These are phyloP conservation scores for Rhodinocichla rosea DNA, from an alignment of 2,113 vertebrate species.

Conservation along the genomic window DNA sequence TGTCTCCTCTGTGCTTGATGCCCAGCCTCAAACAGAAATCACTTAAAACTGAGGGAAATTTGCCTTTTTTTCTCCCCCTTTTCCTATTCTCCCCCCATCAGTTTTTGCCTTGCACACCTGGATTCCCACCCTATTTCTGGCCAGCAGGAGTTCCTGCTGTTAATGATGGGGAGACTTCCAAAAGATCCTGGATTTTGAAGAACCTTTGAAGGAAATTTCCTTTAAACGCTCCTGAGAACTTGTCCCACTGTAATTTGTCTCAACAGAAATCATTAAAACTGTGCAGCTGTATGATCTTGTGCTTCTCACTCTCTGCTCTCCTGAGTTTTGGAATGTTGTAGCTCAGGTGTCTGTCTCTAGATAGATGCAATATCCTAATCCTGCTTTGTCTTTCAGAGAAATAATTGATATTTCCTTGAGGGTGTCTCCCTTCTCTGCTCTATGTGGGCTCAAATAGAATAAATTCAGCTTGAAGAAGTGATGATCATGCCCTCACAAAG, in stretches of 20 bases:
- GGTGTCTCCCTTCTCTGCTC: background rate
- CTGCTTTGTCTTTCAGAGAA: background rate
- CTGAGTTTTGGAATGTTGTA: background rate
- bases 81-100: too few relatives aligned
- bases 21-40: background rate
- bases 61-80: fast-evolving
- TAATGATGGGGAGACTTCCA: background rate
- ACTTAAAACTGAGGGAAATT: background rate
- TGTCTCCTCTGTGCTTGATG: background rate
- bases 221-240: background rate
- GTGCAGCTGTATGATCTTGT: background rate
- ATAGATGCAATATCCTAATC: background rate
- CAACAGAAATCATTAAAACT: background rate
- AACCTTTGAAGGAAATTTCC: background rate
- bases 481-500: background rate
- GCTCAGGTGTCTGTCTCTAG: background rate
- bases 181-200: background rate
- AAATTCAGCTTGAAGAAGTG: background rate
- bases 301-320: background rate
- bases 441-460: background rate
- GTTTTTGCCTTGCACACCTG: fast-evolving
- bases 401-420: background rate
- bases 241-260: background rate
- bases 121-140: background rate
- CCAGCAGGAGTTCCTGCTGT: background rate